Evolutionary conservation across 2,888 invertebrate genomes (phyloP).

Genomic region (Eledona agricola): DNA sequence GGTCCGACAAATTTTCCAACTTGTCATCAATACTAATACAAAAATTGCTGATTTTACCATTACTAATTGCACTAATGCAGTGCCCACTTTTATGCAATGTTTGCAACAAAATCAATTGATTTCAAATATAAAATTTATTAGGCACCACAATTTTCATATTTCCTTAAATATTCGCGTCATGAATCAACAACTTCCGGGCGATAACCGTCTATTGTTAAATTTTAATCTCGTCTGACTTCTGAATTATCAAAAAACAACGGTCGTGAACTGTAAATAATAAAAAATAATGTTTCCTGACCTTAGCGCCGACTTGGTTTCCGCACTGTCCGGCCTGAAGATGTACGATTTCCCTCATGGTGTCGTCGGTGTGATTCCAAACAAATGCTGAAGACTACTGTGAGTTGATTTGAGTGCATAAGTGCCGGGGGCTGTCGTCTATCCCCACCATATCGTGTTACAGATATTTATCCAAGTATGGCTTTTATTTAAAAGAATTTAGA

Average conservation of each 20-base stretch:
- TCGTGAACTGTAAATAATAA: neutral
- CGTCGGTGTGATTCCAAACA: conserved; percentile 15
- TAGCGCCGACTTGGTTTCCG: conserved; percentile 87
- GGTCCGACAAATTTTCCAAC: no score
- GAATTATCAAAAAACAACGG: neutral
- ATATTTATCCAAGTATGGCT: conserved; percentile 37
- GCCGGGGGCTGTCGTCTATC: conserved; percentile 11
- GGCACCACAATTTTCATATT: no score
- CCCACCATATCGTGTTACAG: conserved; percentile 32
- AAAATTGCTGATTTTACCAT: no score
- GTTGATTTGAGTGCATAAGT: conserved; percentile 17
- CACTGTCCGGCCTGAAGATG: conserved; percentile 85
- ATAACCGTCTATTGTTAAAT: conserved; percentile 6
- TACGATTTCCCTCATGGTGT: conserved; percentile 89
- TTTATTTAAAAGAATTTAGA: conserved; percentile 27
- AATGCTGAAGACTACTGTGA: conserved; percentile 32
- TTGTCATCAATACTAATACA: no score
- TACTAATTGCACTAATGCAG: no score
- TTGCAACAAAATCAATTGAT: no score
- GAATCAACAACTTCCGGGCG: conserved; percentile 7
- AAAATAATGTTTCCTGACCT: conserved; percentile 68
- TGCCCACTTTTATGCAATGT: no score
- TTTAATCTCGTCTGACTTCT: neutral
- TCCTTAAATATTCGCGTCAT: no score
- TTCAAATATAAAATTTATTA: no score